These are phyloP conservation scores for Drosophila macrothrix DNA, from an alignment of 2,888 invertebrate species.

Conservation along the genomic window DNA sequence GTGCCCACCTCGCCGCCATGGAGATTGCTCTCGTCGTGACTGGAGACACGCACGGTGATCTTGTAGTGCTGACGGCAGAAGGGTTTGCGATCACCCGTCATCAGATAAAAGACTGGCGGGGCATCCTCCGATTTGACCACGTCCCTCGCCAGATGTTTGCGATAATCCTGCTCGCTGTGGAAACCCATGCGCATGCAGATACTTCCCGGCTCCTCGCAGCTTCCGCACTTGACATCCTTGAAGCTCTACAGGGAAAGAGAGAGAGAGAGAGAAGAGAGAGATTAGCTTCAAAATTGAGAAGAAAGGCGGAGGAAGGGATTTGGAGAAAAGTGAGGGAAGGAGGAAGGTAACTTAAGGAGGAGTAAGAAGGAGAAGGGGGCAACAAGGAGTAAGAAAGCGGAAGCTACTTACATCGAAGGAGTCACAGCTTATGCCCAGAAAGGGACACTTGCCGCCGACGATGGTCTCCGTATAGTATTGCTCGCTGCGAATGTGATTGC, in stretches of 20 bases:
- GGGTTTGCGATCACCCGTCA: constrained; percentile 89
- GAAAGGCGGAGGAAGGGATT: fast-evolving
- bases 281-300: neutral
- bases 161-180: constrained; percentile 87
- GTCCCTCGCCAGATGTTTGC: constrained; percentile 85
- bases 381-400: neutral
- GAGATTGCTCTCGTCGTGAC: constrained; percentile 88
- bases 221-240: constrained; percentile 89
- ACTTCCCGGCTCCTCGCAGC: constrained; percentile 88
- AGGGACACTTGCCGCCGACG: constrained; percentile 91
- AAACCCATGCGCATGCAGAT: constrained; percentile 90
- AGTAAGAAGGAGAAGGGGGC: neutral
- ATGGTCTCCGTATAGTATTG: constrained; percentile 94
- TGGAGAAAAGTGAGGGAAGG: neutral
- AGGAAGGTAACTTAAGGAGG: neutral
- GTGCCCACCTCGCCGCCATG: constrained; percentile 93
- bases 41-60: constrained; percentile 90
- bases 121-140: constrained; percentile 85
- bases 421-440: constrained; percentile 91
- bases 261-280: neutral
- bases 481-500: constrained; percentile 94
- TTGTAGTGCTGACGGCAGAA: constrained; percentile 94
- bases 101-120: constrained; percentile 89
- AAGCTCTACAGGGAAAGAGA: constrained; percentile 86
- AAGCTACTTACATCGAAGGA: constrained; percentile 88